Evolutionary conservation across 1,140 invertebrate genomes (phyloP), one percentile per base, ranked within the genome.

Genomic region (Archivesica marissinica): DNA sequence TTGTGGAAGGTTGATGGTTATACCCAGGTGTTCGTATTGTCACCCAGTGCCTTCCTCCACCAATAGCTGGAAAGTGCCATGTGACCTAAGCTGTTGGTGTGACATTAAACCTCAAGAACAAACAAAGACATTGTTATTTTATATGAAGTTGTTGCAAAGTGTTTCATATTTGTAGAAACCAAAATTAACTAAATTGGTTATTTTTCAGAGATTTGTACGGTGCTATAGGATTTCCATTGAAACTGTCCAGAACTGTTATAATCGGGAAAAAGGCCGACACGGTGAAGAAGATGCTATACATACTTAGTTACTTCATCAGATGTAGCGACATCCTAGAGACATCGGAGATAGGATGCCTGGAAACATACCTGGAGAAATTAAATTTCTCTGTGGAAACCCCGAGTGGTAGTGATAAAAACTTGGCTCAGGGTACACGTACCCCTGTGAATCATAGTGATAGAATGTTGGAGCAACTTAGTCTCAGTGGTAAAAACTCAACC

Each of bases 251-350:
- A 78, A 98, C 97, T 17, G 95, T 98, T 47, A 95, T 98, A 56
- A 96, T 96, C 30, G 97, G 97, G 7, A 95, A 95, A 85, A 94
- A 95, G 47, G 89, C 88, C 25, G 96, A 96, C 47, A 95, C 96
- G 85, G 93, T 95, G 20, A 94, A 95, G 25, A 95, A 96, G 64
- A 90, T 95, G 50, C 86, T 95, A n/a, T 92, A 92, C 72, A 87
- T 95, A 20, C 93, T 98, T 2, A 97, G 97, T 0, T 98, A 98
- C 90, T 98, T 98, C 90, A 96, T 98, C 68, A 95, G 97, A 30
- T 97, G 96, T 93, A 96, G 95, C 89, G 96, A 96, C 86, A 95
- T 97, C 39, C 94, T 95, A 82, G 92, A 94, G 80, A 95, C 92
- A 75, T 75, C 89, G 2, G 89, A 91, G 28, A 35, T 66, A 20